phyloP scores from a whole-genome alignment of 1,140 invertebrate species.

The Meteorus sp. region DNA sequence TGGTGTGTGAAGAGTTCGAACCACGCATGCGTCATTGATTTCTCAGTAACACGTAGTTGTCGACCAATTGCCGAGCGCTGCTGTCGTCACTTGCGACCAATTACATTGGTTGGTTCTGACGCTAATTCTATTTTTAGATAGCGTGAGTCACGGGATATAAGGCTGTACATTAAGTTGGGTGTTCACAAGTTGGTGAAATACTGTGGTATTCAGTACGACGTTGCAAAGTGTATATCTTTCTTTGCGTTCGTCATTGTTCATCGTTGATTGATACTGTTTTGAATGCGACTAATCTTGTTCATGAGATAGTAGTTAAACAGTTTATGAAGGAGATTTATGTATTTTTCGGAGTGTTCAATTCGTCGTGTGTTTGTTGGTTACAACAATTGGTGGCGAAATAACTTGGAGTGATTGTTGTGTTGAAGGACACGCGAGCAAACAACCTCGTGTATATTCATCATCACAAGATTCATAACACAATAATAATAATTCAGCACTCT shows the following conservation, averaged over 20 bases:
- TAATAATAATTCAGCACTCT: background rate
- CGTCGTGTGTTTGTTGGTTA: background rate
- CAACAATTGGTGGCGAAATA: background rate
- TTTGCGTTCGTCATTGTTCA: background rate
- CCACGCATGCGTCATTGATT: slow-evolving; percentile 38
- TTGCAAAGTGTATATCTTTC: slow-evolving; percentile 1
- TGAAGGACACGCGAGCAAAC: background rate
- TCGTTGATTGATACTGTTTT: background rate
- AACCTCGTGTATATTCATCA: background rate
- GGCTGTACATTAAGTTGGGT: slow-evolving; percentile 49
- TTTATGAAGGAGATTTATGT: slow-evolving; percentile 17
- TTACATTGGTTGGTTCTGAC: slow-evolving; percentile 42
- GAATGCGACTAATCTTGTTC: background rate
- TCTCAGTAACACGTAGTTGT: slow-evolving; percentile 35
- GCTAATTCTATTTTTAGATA: slow-evolving; percentile 53
- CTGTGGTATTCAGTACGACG: slow-evolving; percentile 37
- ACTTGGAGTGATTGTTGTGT: background rate
- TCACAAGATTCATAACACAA: too few relatives aligned
- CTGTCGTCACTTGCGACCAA: slow-evolving; percentile 52
- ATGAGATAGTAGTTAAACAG: background rate
- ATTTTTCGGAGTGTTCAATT: too few relatives aligned
- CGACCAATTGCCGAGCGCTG: slow-evolving; percentile 32
- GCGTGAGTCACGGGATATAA: slow-evolving; percentile 60
- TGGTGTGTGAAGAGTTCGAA: too few relatives aligned
- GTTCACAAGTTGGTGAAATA: slow-evolving; percentile 51